phyloP scores from a whole-genome alignment of 2,888 invertebrate genomes.

The Sphecodes monilicornis region DNA sequence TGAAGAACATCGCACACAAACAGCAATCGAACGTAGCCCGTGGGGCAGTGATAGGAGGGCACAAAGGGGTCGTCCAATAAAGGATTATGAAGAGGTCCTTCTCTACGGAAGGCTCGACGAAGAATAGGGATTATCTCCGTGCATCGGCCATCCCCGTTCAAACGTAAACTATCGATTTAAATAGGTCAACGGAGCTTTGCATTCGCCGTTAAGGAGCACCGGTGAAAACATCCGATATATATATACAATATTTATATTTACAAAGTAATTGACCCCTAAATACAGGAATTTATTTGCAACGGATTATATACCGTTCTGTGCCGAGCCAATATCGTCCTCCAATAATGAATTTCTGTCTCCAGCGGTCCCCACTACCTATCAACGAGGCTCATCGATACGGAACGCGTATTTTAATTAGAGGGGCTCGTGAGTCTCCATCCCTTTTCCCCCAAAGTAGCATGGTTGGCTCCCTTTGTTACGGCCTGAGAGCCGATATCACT shows the following conservation, averaged over 20 bases:
- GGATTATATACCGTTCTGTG: constrained; percentile 7
- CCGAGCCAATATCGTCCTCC: background rate
- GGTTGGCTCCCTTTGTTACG: background rate
- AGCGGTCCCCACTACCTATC: background rate
- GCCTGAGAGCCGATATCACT: background rate
- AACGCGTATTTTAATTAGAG: constrained; percentile 21
- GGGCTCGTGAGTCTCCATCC: background rate
- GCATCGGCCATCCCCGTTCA: constrained; percentile 21
- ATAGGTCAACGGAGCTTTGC: constrained; percentile 16
- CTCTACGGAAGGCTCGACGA: constrained; percentile 11
- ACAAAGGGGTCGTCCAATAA: constrained; percentile 34
- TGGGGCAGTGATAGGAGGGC: background rate
- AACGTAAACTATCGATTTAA: constrained; percentile 42
- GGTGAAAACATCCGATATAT: background rate
- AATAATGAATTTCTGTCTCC: constrained; percentile 11
- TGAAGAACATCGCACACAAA: background rate
- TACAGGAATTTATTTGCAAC: constrained; percentile 10
- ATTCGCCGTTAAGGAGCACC: background rate
- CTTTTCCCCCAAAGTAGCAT: background rate
- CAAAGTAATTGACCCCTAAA: background rate
- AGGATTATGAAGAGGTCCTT: constrained; percentile 42
- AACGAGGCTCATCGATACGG: background rate
- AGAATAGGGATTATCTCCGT: constrained; percentile 27
- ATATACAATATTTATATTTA: background rate
- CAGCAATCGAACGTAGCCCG: background rate